A percentile compares a stretch with the other conserved stretches of the same genome.
Conservation (phyloP, 2,888 invertebrate species). For the Sturmia bella region DNA sequence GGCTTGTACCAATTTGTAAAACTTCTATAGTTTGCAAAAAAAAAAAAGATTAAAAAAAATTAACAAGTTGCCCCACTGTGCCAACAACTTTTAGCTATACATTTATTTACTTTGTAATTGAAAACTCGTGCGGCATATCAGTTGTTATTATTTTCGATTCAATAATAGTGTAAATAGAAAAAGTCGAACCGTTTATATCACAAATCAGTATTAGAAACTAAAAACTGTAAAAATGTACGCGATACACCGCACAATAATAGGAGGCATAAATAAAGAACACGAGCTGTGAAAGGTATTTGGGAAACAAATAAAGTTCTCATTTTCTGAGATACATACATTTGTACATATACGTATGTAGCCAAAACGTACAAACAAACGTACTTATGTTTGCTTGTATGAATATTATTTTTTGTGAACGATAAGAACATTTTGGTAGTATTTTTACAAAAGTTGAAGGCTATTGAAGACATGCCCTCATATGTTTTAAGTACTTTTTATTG, state of each 20-base stretch:
- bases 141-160: not conserved
- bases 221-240: constrained; percentile 6
- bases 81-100: not conserved
- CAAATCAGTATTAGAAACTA: constrained; percentile 19
- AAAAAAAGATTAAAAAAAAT: too few species aligned
- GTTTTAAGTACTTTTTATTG: constrained; percentile 1
- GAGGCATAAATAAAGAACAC: not conserved
- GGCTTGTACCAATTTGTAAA: too few species aligned
- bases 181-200: not conserved
- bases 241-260: not conserved
- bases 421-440: constrained; percentile 38
- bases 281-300: not conserved
- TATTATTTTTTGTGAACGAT: constrained; percentile 47
- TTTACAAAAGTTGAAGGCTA: constrained; percentile 59
- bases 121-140: constrained; percentile 16
- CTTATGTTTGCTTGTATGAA: too few species aligned
- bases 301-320: not conserved
- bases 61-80: not conserved
- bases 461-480: constrained; percentile 20
- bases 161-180: constrained; percentile 6
- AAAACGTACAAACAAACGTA: too few species aligned
- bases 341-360: not conserved
- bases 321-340: not conserved
- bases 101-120: constrained; percentile 18
- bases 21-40: too few species aligned